These are phyloP conservation scores for Neogobius melanostomus DNA, from an alignment of 2,113 vertebrate species.

Conservation along the genomic window DNA sequence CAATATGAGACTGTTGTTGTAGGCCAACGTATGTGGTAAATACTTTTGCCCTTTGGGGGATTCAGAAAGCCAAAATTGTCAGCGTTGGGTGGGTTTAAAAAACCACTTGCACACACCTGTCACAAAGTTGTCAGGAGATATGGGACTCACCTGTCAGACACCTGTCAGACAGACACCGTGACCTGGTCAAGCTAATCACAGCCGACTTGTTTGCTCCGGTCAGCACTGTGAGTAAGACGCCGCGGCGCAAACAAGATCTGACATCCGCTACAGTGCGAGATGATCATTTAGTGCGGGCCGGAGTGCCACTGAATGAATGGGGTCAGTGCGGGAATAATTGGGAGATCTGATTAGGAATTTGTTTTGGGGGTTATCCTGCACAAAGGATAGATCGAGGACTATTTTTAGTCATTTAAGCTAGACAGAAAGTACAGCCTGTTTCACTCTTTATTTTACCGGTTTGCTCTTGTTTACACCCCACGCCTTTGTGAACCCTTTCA, in stretches of 20 bases:
- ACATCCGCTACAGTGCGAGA: conserved; percentile 37
- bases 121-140: conserved; percentile 39
- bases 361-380: background rate
- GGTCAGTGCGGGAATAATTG: conserved; percentile 13
- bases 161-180: conserved; percentile 61
- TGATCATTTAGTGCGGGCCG: conserved; percentile 26
- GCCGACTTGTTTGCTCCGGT: conserved; percentile 62
- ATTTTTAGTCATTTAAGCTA: too few species aligned
- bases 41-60: background rate
- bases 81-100: background rate
- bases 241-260: conserved; percentile 12
- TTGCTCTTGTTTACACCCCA: background rate
- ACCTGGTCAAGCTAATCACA: conserved; percentile 69
- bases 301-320: conserved; percentile 10
- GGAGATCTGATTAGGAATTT: background rate
- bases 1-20: too few species aligned
- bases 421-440: too few species aligned
- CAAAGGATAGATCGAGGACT: too few species aligned
- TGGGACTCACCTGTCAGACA: conserved; percentile 63
- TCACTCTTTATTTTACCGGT: background rate
- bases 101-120: conserved; percentile 41
- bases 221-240: conserved; percentile 41
- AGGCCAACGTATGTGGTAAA: too few species aligned
- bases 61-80: conserved; percentile 6
- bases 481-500: background rate